Conservation (phyloP, 2,888 invertebrate genomes). For the Chironomus riparius region DNA sequence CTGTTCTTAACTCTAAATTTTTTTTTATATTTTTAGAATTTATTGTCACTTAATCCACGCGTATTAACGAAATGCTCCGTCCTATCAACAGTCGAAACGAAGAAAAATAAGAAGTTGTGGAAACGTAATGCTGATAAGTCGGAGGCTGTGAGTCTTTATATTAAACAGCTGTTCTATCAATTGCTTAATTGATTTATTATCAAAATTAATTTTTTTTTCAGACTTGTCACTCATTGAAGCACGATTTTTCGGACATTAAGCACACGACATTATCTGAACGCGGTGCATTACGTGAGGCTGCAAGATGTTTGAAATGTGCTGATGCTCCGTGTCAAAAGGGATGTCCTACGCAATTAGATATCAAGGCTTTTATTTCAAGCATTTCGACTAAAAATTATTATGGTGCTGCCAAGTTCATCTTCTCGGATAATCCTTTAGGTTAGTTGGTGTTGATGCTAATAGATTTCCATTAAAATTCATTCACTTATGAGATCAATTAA, state of each 20-base stretch:
- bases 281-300: constrained; percentile 83
- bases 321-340: constrained; percentile 98
- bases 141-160: constrained; percentile 58
- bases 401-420: constrained; percentile 90
- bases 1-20: not conserved
- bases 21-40: constrained; percentile 55
- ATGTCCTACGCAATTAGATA: constrained; percentile 94
- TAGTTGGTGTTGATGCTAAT: constrained; percentile 29
- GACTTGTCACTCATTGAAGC: constrained; percentile 61
- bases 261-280: constrained; percentile 95
- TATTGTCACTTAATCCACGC: constrained; percentile 77
- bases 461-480: no score
- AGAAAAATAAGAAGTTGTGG: constrained; percentile 86
- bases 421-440: constrained; percentile 95
- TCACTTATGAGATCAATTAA: no score
- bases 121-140: constrained; percentile 82
- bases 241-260: constrained; percentile 95
- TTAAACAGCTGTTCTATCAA: not conserved
- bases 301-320: constrained; percentile 81
- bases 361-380: constrained; percentile 93
- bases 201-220: constrained; percentile 37
- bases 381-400: constrained; percentile 98
- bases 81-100: constrained; percentile 77
- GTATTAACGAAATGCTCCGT: constrained; percentile 65
- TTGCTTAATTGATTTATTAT: not conserved